Conservation (phyloP, 2,888 invertebrate species). For the Tenthredo mesomela region DNA sequence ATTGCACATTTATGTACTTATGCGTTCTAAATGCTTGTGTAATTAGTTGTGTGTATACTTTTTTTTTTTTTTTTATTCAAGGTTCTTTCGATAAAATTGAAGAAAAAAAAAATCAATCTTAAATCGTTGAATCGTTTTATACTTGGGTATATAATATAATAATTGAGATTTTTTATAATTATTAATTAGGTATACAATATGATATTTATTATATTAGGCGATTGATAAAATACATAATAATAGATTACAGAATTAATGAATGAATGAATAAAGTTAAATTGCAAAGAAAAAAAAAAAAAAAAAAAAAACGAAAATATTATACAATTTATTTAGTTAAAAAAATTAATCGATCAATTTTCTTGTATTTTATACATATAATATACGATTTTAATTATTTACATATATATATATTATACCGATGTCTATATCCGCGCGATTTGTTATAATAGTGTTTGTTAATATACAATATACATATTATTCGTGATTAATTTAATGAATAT, state of each 20-base stretch:
- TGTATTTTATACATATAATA: slow-evolving; percentile 26
- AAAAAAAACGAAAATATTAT: neutral
- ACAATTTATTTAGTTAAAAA: neutral
- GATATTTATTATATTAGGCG: neutral
- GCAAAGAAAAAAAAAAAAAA: neutral
- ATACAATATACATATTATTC: slow-evolving; percentile 54
- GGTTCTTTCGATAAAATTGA: neutral
- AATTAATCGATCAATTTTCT: neutral
- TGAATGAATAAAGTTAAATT: neutral
- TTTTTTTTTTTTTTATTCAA: neutral
- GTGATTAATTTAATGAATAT: slow-evolving; percentile 52
- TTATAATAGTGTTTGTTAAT: slow-evolving; percentile 29
- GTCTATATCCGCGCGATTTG: slow-evolving; percentile 42
- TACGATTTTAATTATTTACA: slow-evolving; percentile 15
- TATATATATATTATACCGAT: slow-evolving; percentile 41
- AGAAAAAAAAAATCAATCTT: neutral
- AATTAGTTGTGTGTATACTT: neutral
- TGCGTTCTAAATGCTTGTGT: slow-evolving; percentile 17
- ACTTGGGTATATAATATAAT: neutral
- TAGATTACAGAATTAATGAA: neutral
- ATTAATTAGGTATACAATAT: neutral
- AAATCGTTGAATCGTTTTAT: neutral
- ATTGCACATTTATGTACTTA: too few species aligned
- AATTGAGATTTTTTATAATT: neutral
- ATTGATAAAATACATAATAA: slow-evolving; percentile 19